Conservation (phyloP, 2,797 vertebrate species). For the Coluber constrictor region DNA sequence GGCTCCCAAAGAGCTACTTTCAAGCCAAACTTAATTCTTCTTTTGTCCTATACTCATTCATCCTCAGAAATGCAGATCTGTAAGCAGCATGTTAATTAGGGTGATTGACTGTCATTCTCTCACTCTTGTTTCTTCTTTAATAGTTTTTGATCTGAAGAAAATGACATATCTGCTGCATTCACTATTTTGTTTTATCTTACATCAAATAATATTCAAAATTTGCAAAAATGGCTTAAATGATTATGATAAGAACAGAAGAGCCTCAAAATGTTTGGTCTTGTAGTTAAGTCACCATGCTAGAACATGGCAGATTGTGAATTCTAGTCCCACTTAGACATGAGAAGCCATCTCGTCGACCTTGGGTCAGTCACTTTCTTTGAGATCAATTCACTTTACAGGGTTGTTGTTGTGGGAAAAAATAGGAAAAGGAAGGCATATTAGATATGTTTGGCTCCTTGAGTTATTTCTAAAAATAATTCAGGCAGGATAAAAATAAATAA, state of each 20-base stretch:
- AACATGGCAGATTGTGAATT: background rate
- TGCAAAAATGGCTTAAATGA: background rate
- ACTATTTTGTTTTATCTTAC: background rate
- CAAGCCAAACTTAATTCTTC: constrained; percentile 48
- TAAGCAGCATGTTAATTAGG: constrained; percentile 1
- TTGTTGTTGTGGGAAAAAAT: background rate
- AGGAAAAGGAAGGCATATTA: background rate
- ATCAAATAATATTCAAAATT: background rate
- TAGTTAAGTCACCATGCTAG: background rate
- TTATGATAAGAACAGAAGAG: background rate
- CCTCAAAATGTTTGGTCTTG: background rate
- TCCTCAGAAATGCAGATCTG: constrained; percentile 28
- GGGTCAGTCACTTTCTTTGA: background rate
- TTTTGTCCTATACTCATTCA: background rate
- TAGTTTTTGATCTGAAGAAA: background rate
- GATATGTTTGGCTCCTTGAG: background rate
- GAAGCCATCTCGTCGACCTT: background rate
- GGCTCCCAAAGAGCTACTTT: constrained; percentile 39
- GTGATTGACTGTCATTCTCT: background rate
- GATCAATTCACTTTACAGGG: background rate
- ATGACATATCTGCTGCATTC: background rate
- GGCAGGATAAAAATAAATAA: background rate
- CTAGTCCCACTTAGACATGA: background rate
- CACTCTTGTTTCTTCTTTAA: constrained; percentile 16
- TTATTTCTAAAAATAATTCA: background rate